Evolutionary conservation across 2,797 vertebrate genomes (phyloP).

Genomic region (Danio tinwini): DNA sequence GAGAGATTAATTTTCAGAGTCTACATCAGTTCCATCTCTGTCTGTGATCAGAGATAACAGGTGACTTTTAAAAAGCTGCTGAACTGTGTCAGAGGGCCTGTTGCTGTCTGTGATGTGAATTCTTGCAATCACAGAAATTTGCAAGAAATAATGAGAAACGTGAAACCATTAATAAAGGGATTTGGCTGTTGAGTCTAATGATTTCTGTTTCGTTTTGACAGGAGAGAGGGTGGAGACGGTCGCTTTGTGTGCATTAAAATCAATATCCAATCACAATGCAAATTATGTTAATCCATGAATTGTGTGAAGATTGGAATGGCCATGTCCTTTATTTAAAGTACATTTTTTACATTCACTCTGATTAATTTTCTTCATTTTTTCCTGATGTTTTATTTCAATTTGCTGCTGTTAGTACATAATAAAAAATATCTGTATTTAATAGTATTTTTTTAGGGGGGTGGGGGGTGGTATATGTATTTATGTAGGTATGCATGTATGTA

Average conservation of each 20-base stretch:
- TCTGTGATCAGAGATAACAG: constrained; percentile 45
- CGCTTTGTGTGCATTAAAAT: constrained; percentile 8
- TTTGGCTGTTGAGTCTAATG: background rate
- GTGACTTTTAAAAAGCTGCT: constrained; percentile 26
- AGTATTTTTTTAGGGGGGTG: too few relatives aligned
- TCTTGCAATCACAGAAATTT: background rate
- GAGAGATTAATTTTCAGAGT: constrained; percentile 43
- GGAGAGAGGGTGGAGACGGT: background rate
- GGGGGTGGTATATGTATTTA: too few relatives aligned
- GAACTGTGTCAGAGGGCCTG: constrained; percentile 25
- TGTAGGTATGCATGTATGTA: too few relatives aligned
- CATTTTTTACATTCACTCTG: too few relatives aligned
- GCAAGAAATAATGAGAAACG: background rate
- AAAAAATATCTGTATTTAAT: too few relatives aligned
- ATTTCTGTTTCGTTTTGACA: background rate
- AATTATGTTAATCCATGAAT: constrained; percentile 8
- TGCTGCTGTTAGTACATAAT: too few relatives aligned
- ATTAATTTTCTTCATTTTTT: too few relatives aligned
- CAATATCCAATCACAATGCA: constrained; percentile 23
- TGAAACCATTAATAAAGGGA: background rate
- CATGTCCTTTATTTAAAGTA: too few relatives aligned
- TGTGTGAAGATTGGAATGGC: background rate
- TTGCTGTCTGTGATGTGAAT: constrained; percentile 7
- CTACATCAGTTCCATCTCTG: constrained; percentile 17
- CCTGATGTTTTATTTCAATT: too few relatives aligned